Conservation (phyloP, 2,888 invertebrate species). For the Rhingia rostrata region DNA sequence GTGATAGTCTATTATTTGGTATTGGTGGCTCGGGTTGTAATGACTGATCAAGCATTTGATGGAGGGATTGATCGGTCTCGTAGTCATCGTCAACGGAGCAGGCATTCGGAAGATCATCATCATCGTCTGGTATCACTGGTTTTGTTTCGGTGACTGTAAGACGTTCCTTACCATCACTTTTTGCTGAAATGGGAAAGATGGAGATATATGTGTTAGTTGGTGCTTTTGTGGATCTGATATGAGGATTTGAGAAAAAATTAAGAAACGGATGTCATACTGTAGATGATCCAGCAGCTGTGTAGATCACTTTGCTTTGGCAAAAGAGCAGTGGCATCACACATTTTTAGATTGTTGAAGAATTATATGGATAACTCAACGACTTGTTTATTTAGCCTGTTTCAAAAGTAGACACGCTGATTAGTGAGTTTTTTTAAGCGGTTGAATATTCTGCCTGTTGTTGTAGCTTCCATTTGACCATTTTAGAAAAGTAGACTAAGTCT, state of each 20-base stretch:
- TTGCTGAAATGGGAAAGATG: conserved; percentile 77
- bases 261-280: conserved; percentile 84
- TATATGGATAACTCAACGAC: neutral
- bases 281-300: conserved; percentile 90
- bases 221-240: neutral
- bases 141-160: conserved; percentile 82
- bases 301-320: conserved; percentile 87
- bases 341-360: conserved; percentile 76
- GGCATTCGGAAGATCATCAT: conserved; percentile 73
- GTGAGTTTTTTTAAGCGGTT: too few species aligned
- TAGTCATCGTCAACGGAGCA: conserved; percentile 75
- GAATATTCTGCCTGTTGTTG: too few species aligned
- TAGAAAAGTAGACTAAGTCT: too few species aligned
- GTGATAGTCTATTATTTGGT: conserved; percentile 89
- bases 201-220: neutral
- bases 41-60: conserved; percentile 91
- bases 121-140: conserved; percentile 78
- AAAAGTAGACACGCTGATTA: too few species aligned
- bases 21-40: conserved; percentile 93
- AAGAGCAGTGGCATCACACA: conserved; percentile 86
- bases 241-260: neutral
- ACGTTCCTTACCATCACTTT: conserved; percentile 82
- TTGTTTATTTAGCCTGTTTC: too few species aligned
- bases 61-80: conserved; percentile 84
- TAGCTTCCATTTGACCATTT: too few species aligned